A percentile compares a stretch with the other conserved stretches of the same genome.
Evolutionary conservation across 2,797 vertebrate species (phyloP).

Genomic region (Mus caroli): DNA sequence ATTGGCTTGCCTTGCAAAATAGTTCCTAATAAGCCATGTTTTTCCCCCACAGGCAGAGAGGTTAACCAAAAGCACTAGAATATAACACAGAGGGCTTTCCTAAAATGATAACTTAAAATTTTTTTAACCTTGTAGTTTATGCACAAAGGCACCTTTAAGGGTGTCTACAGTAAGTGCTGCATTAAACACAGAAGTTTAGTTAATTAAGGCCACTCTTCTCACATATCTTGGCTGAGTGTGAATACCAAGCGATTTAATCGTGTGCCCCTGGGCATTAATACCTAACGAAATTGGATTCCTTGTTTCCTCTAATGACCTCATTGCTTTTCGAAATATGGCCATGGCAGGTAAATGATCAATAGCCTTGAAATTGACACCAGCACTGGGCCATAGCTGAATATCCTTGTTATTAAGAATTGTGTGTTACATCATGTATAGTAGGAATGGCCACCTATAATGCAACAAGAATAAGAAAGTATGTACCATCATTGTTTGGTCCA

Average conservation of each 20-base stretch:
- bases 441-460: neutral
- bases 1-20: slow-evolving; percentile 4
- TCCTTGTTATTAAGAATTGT: neutral
- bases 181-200: slow-evolving; percentile 87
- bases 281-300: slow-evolving; percentile 87
- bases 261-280: slow-evolving; percentile 90
- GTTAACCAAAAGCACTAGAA: neutral
- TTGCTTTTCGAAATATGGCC: slow-evolving; percentile 84
- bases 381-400: slow-evolving; percentile 50
- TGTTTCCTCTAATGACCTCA: slow-evolving; percentile 88
- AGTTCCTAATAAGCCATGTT: slow-evolving; percentile 29
- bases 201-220: slow-evolving; percentile 86
- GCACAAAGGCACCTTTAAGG: slow-evolving; percentile 87
- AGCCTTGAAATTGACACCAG: slow-evolving; percentile 56
- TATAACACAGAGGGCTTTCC: slow-evolving; percentile 15
- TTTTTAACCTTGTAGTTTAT: slow-evolving; percentile 86
- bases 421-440: neutral
- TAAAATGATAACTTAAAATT: slow-evolving; percentile 50
- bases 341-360: slow-evolving; percentile 84
- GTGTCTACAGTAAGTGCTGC: slow-evolving; percentile 81
- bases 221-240: slow-evolving; percentile 85
- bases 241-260: slow-evolving; percentile 85
- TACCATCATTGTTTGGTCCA: neutral
- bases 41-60: neutral
- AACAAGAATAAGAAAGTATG: neutral